Conservation (phyloP, 2,797 vertebrate species). For the Gorsachius magnificus region DNA sequence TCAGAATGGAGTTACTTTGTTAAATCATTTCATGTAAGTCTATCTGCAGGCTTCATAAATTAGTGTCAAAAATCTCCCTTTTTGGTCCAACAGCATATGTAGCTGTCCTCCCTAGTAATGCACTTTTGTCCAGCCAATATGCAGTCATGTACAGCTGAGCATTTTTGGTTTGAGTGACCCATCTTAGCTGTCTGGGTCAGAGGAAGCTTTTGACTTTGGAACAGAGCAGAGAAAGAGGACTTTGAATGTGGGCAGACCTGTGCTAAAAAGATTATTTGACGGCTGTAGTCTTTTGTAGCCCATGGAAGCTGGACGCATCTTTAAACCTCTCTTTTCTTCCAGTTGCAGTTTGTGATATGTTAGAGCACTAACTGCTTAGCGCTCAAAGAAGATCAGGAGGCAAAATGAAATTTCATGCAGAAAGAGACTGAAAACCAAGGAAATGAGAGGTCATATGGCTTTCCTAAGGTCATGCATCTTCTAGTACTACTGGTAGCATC, state of each 20-base stretch:
- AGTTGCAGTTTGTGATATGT: background rate
- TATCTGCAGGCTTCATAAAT: background rate
- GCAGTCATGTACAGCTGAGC: background rate
- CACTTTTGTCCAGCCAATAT: background rate
- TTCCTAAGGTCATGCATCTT: background rate
- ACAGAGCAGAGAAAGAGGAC: background rate
- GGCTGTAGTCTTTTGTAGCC: background rate
- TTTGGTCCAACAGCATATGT: background rate
- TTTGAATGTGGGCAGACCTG: background rate
- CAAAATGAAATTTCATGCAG: background rate
- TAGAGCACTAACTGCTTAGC: background rate
- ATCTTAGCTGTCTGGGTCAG: background rate
- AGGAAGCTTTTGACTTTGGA: background rate
- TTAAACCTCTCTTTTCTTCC: background rate
- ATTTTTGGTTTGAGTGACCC: background rate
- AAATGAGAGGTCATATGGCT: background rate
- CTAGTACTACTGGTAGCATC: background rate
- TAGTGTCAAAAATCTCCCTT: background rate
- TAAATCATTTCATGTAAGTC: background rate
- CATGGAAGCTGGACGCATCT: background rate
- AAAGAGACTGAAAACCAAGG: background rate
- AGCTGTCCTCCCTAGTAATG: background rate
- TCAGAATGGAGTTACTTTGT: background rate
- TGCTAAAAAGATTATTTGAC: background rate
- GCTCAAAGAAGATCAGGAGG: background rate